Conservation (phyloP, 2,113 vertebrate species). For the Festucalex cinctus region DNA sequence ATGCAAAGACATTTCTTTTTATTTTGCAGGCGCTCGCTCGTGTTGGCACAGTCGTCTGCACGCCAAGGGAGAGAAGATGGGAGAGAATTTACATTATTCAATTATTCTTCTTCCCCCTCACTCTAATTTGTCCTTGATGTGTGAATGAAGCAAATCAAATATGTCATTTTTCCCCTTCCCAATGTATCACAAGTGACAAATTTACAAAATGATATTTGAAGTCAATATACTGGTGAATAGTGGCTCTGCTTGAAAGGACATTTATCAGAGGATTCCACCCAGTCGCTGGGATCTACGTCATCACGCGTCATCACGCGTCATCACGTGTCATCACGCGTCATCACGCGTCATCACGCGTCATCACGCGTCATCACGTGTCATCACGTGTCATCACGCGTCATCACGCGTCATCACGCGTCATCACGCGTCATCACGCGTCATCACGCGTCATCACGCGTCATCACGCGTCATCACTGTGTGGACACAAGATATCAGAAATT, state of each 20-base stretch:
- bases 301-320: too few species aligned
- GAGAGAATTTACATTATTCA: conserved; percentile 66
- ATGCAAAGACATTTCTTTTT: conserved; percentile 68
- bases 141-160: conserved; percentile 72
- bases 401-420: too few species aligned
- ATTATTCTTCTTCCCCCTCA: conserved; percentile 60
- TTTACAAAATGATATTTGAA: conserved; percentile 63
- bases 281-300: background rate
- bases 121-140: conserved; percentile 75
- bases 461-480: too few species aligned
- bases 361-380: too few species aligned
- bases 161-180: conserved; percentile 38
- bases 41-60: conserved; percentile 46
- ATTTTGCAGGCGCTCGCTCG: conserved; percentile 28
- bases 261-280: conserved; percentile 39
- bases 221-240: conserved; percentile 23
- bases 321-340: too few species aligned
- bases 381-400: too few species aligned
- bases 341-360: too few species aligned
- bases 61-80: conserved; percentile 63
- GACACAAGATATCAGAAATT: too few species aligned
- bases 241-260: conserved; percentile 38
- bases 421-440: too few species aligned
- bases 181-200: conserved; percentile 55
- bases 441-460: too few species aligned